Evolutionary conservation across 2,113 vertebrate species (phyloP).

Genomic region (Halcyon malimbica): DNA sequence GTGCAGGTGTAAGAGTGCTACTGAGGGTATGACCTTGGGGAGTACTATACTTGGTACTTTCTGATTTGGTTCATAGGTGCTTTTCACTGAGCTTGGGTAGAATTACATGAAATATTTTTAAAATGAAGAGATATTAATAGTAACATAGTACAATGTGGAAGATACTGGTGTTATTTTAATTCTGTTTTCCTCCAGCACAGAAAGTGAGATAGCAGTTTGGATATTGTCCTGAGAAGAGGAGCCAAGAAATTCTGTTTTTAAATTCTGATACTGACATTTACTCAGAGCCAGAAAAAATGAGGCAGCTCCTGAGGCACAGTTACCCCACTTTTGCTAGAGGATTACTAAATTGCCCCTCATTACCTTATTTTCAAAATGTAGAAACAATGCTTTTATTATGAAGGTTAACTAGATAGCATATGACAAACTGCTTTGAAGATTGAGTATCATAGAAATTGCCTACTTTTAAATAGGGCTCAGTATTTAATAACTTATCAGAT

Average conservation of each 20-base stretch:
- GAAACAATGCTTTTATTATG: not conserved
- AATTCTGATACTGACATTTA: constrained; percentile 1
- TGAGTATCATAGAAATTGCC: not conserved
- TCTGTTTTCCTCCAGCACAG: not conserved
- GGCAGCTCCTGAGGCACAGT: not conserved
- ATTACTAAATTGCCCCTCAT: not conserved
- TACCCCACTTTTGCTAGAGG: not conserved
- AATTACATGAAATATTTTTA: constrained; percentile 8
- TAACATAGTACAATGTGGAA: not conserved
- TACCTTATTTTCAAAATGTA: not conserved
- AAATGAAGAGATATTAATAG: not conserved
- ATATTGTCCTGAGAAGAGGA: not conserved
- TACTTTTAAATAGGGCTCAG: not conserved
- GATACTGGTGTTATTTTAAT: constrained; percentile 4
- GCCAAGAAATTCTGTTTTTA: constrained; percentile 31
- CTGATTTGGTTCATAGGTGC: not conserved
- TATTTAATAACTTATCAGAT: not conserved
- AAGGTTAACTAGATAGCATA: not conserved
- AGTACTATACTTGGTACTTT: not conserved
- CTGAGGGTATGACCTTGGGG: not conserved
- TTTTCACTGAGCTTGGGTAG: not conserved
- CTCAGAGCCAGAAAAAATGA: not conserved
- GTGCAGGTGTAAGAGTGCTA: not conserved
- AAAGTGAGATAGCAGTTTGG: constrained; percentile 25
- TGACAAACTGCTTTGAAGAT: not conserved